These are phyloP conservation scores for Nemapogon koenigi DNA, from an alignment of 2,888 invertebrate species.

Conservation along the genomic window DNA sequence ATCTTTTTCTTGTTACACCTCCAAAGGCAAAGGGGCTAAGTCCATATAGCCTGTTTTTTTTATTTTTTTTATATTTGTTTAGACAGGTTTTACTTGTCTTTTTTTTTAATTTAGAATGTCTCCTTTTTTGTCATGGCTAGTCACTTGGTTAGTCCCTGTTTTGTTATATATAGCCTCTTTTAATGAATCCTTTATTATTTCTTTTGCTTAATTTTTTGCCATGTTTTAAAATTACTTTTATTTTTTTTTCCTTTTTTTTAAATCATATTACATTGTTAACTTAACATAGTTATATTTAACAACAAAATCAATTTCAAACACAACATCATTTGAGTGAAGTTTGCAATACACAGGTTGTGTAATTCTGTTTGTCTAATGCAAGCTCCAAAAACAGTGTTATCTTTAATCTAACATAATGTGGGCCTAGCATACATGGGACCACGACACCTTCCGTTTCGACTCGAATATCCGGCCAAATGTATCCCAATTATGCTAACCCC, in stretches of 20 bases:
- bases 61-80: slow-evolving; percentile 14
- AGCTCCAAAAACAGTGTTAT: no score
- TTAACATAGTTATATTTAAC: background rate
- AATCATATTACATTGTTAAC: no score
- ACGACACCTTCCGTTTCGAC: no score
- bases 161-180: background rate
- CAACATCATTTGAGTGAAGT: no score
- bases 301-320: no score
- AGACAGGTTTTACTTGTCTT: slow-evolving; percentile 9
- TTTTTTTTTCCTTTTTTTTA: slow-evolving; percentile 6
- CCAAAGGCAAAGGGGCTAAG: background rate
- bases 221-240: slow-evolving; percentile 2
- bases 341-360: no score
- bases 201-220: slow-evolving; percentile 10
- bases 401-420: no score
- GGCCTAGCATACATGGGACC: no score
- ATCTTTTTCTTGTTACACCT: background rate
- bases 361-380: no score
- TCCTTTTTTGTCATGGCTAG: slow-evolving; percentile 12
- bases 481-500: no score
- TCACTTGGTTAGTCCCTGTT: background rate
- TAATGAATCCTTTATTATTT: slow-evolving; percentile 6
- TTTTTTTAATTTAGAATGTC: slow-evolving; percentile 12
- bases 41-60: background rate
- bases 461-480: no score